Conservation (phyloP, 1,140 invertebrate species). For the Macrobrachium rosenbergii region DNA sequence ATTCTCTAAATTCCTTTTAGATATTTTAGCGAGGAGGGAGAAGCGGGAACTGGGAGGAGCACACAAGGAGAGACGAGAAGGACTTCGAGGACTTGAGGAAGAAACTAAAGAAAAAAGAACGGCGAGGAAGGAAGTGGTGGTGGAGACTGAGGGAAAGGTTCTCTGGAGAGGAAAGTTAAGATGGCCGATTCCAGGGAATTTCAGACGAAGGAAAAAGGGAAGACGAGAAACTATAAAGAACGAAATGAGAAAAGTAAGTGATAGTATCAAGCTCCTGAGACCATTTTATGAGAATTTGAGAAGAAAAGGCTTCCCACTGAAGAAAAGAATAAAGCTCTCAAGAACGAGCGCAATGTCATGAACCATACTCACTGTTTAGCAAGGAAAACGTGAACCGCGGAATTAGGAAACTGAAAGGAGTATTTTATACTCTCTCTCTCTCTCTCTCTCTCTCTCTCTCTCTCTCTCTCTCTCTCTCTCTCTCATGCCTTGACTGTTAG, state of each 20-base stretch:
- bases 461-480: too few relatives aligned
- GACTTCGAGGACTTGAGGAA: background rate
- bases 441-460: too few relatives aligned
- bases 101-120: background rate
- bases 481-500: too few relatives aligned
- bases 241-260: background rate
- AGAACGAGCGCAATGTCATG: background rate
- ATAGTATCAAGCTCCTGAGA: too few relatives aligned
- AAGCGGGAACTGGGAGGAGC: background rate
- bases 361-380: too few relatives aligned
- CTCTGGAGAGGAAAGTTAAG: background rate
- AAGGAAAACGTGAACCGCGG: too few relatives aligned
- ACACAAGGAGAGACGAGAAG: background rate
- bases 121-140: background rate
- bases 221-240: background rate
- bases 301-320: background rate
- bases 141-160: background rate
- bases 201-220: slow-evolving; percentile 4
- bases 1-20: too few relatives aligned
- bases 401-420: too few relatives aligned
- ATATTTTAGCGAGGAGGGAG: background rate
- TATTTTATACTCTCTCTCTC: too few relatives aligned
- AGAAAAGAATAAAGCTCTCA: background rate
- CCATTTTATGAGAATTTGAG: background rate
- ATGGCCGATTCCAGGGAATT: too few relatives aligned